These are phyloP conservation scores for Mustela lutreola DNA, from an alignment of 2,113 vertebrate genomes.

Conservation along the genomic window DNA sequence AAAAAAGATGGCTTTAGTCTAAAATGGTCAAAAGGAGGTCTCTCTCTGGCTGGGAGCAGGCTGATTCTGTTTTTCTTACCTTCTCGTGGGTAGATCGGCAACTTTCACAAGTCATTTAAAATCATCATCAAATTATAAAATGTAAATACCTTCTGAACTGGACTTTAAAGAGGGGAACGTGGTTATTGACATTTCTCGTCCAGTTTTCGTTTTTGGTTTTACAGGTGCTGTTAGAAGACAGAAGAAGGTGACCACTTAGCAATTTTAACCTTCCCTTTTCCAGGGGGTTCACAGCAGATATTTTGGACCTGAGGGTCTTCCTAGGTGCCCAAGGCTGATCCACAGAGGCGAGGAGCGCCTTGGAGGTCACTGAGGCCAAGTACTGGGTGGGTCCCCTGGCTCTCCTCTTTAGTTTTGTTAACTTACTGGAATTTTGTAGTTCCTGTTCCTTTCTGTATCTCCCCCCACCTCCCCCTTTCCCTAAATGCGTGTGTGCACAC, in stretches of 20 bases:
- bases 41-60: neutral
- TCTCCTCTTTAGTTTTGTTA: neutral
- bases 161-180: rapidly evolving
- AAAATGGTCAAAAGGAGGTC: neutral
- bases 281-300: neutral
- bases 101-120: neutral
- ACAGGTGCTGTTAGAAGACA: constrained; percentile 45
- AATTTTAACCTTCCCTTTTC: neutral
- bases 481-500: neutral
- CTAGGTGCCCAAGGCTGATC: neutral
- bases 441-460: neutral
- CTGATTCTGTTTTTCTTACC: neutral
- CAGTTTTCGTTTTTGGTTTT: neutral
- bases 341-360: neutral
- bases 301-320: neutral
- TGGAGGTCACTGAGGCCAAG: too few relatives aligned
- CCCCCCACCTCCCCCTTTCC: neutral
- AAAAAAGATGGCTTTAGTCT: neutral
- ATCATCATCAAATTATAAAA: neutral
- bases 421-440: neutral
- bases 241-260: neutral
- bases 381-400: neutral
- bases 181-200: rapidly evolving
- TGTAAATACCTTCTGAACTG: constrained; percentile 47
- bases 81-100: neutral